phyloP scores from a whole-genome alignment of 1,140 invertebrate genomes.

The Drosophila tani region DNA sequence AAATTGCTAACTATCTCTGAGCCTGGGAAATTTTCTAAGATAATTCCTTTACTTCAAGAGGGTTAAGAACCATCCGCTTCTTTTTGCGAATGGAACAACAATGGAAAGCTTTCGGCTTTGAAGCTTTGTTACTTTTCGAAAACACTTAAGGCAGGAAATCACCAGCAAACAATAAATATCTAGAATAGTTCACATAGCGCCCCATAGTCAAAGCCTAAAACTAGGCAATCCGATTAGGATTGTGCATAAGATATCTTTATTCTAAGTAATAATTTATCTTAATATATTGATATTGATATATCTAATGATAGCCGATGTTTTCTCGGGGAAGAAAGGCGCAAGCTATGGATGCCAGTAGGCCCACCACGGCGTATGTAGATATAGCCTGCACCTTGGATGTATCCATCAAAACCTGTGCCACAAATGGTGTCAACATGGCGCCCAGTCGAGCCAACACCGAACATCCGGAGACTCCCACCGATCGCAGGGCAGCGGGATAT shows the following conservation, averaged over 20 bases:
- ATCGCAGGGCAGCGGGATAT: constrained; percentile 86
- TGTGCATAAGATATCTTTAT: neutral
- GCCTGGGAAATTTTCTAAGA: neutral
- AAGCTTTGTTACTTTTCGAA: constrained; percentile 39
- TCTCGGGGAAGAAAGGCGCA: constrained; percentile 88
- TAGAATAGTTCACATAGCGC: constrained; percentile 10
- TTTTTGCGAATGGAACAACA: neutral
- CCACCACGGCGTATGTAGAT: constrained; percentile 87
- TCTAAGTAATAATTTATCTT: constrained; percentile 1
- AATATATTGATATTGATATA: neutral
- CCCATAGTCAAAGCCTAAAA: constrained; percentile 31
- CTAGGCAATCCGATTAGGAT: constrained; percentile 25
- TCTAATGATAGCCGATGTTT: constrained; percentile 45
- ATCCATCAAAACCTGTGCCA: constrained; percentile 90
- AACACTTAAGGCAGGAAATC: constrained; percentile 12
- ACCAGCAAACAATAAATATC: constrained; percentile 25
- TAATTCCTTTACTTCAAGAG: too few species aligned
- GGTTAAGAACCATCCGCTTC: neutral
- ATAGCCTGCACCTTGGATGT: constrained; percentile 87
- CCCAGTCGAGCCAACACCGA: constrained; percentile 92
- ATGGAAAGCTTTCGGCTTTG: constrained; percentile 3
- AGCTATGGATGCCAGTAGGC: constrained; percentile 88
- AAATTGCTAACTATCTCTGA: neutral
- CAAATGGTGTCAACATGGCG: constrained; percentile 93
- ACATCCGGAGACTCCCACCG: constrained; percentile 92